These are phyloP conservation scores for Tylochromis polylepis DNA, from an alignment of 2,113 vertebrate genomes.

Conservation along the genomic window DNA sequence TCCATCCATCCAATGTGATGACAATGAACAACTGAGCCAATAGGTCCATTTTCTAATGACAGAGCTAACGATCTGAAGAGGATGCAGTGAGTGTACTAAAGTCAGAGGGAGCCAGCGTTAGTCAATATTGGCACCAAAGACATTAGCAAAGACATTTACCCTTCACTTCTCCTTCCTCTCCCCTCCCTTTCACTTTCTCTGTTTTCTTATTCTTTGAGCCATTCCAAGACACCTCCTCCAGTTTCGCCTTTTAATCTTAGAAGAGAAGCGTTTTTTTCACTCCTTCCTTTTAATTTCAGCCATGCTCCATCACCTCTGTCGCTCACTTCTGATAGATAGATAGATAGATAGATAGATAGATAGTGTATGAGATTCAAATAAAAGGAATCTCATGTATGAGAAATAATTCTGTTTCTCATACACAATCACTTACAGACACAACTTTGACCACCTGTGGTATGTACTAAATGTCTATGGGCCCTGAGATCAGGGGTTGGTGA, in stretches of 20 bases:
- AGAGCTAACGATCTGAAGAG: slow-evolving; percentile 27
- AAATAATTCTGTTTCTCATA: too few relatives aligned
- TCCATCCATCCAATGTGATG: neutral
- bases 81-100: neutral
- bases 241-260: neutral
- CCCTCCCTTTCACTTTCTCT: neutral
- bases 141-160: slow-evolving; percentile 45
- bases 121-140: slow-evolving; percentile 36
- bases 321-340: neutral
- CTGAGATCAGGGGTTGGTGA: slow-evolving; percentile 22
- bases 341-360: neutral
- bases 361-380: too few relatives aligned
- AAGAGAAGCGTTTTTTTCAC: neutral
- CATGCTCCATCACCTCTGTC: neutral
- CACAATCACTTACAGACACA: neutral
- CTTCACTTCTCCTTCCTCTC: slow-evolving; percentile 33
- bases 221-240: slow-evolving; percentile 44
- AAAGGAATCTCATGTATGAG: too few relatives aligned
- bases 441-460: slow-evolving; percentile 41
- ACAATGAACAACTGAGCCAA: slow-evolving; percentile 22
- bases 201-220: neutral
- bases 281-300: neutral
- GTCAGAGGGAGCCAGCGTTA: neutral
- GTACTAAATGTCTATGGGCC: slow-evolving; percentile 33
- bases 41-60: slow-evolving; percentile 31